Conservation (phyloP, 2,888 invertebrate species). For the Synanthedon myopaeformis region DNA sequence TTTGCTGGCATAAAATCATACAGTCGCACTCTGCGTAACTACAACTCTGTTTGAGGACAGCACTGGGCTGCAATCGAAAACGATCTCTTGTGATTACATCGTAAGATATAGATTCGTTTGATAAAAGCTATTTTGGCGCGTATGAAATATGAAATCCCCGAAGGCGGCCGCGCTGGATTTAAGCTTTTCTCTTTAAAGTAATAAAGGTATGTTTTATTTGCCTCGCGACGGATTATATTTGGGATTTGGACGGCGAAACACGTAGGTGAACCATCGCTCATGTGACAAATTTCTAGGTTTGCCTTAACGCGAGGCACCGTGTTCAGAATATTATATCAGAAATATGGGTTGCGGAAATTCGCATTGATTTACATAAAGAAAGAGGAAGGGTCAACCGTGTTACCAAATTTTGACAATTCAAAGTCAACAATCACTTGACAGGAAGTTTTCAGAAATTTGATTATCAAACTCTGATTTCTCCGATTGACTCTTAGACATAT, state of each 20-base stretch:
- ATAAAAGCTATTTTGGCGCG: slow-evolving; percentile 43
- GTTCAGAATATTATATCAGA: slow-evolving; percentile 65
- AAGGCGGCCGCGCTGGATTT: slow-evolving; percentile 51
- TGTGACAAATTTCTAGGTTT: slow-evolving; percentile 71
- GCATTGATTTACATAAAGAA: slow-evolving; percentile 59
- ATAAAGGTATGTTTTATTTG: slow-evolving; percentile 70
- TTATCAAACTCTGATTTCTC: too few relatives aligned
- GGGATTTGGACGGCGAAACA: slow-evolving; percentile 65
- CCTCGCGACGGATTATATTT: slow-evolving; percentile 58
- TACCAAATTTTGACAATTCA: not conserved
- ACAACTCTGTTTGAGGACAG: slow-evolving; percentile 29
- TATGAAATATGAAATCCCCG: slow-evolving; percentile 55
- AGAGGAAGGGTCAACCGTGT: slow-evolving; percentile 2
- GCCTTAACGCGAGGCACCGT: slow-evolving; percentile 65
- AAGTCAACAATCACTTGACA: not conserved
- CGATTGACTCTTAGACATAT: too few relatives aligned
- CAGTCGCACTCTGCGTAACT: slow-evolving; percentile 53
- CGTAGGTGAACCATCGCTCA: slow-evolving; percentile 71
- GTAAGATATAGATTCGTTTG: slow-evolving; percentile 61
- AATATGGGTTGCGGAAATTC: slow-evolving; percentile 38
- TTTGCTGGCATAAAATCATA: slow-evolving; percentile 66
- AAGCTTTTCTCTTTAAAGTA: slow-evolving; percentile 64
- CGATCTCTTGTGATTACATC: slow-evolving; percentile 50
- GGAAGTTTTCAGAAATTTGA: too few relatives aligned
- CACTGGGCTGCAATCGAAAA: slow-evolving; percentile 36